Base-by-base conservation (phyloP, 53 echinoderm and acorn worm species). In the Astropecten irregularis region DNA sequence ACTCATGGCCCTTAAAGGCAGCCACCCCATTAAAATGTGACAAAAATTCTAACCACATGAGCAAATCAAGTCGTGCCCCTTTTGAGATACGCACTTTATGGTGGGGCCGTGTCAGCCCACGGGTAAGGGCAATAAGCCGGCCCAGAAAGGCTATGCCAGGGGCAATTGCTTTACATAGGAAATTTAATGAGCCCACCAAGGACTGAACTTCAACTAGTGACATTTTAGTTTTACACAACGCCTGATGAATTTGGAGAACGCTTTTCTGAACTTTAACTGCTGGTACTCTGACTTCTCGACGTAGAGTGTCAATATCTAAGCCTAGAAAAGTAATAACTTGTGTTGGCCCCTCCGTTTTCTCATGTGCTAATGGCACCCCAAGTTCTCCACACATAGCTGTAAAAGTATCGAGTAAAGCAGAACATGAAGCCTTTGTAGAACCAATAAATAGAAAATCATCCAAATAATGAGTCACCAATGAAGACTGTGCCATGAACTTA, bases 371-470 rank as follows among this genome's bases (percentile, higher is more conserved):
- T 8, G 88, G 83, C 18, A 83, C 73, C 4, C 82, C 88, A 36
- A 88, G 49, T 9, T 82, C 25, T 11, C 30, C 76, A 66, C 88
- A 88, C 83, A 73, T 64, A 0, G 44, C 35, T 31, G 16, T 11
- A 51, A 87, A 87, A 0, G 25, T 23, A 7, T 26, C 11, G 44
- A 87, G 46, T 3, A 61, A 2, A 4, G 7, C 22, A 1, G 42
- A 20, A 74, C 76, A 83, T 25, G 62, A 59, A 0, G 47, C 9
- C 6, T 31, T 20, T 3, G 73, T 28, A 2, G 26, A 28, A 31
- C 66, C 82, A 28, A 63, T 58, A 68, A 89, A 83, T 18, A 89
- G 71, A 44, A n/a, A n/a, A n/a, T n/a, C n/a, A n/a, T n/a, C 85
- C 15, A 89, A 19, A 81, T 77, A 89, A 40, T 89, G 85, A 0